These are phyloP conservation scores for Microchirus variegatus DNA, from an alignment of 2,797 vertebrate genomes.

Conservation along the genomic window DNA sequence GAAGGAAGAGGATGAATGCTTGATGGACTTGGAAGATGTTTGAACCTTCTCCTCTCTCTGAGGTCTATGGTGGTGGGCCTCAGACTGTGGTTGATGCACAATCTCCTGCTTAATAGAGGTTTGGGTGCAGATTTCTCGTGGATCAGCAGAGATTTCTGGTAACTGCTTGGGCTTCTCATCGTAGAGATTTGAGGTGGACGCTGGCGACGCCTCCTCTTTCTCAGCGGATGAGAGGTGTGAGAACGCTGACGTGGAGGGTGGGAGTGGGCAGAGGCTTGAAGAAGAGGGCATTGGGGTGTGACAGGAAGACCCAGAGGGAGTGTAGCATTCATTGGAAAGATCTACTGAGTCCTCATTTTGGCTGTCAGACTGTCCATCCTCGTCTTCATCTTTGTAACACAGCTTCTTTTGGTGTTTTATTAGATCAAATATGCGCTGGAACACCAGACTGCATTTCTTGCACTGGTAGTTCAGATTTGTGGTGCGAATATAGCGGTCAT, in stretches of 20 bases:
- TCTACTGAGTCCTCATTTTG: constrained; percentile 98
- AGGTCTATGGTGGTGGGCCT: constrained; percentile 85
- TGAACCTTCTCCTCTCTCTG: constrained; percentile 89
- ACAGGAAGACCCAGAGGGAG: constrained; percentile 96
- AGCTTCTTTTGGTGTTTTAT: constrained; percentile 99
- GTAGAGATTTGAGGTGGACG: constrained; percentile 80
- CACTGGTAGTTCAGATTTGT: constrained; percentile 99
- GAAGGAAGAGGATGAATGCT: constrained; percentile 86
- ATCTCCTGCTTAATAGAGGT: constrained; percentile 92
- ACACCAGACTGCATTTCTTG: constrained; percentile 98
- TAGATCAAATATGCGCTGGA: constrained; percentile 98
- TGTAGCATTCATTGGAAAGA: constrained; percentile 90
- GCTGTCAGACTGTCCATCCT: constrained; percentile 98
- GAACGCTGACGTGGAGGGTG: constrained; percentile 85
- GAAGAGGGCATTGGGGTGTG: constrained; percentile 96
- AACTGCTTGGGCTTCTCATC: constrained; percentile 96
- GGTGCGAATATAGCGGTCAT: constrained; percentile 96
- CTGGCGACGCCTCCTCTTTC: constrained; percentile 87
- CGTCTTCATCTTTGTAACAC: constrained; percentile 99
- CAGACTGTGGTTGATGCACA: constrained; percentile 78
- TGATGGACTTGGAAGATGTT: constrained; percentile 84
- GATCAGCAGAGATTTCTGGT: constrained; percentile 86
- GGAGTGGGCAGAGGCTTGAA: constrained; percentile 89
- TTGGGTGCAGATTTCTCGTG: constrained; percentile 90
- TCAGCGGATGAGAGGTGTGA: constrained; percentile 88